Conservation (phyloP, 2,797 vertebrate species). For the Kryptopterus vitreolus region DNA sequence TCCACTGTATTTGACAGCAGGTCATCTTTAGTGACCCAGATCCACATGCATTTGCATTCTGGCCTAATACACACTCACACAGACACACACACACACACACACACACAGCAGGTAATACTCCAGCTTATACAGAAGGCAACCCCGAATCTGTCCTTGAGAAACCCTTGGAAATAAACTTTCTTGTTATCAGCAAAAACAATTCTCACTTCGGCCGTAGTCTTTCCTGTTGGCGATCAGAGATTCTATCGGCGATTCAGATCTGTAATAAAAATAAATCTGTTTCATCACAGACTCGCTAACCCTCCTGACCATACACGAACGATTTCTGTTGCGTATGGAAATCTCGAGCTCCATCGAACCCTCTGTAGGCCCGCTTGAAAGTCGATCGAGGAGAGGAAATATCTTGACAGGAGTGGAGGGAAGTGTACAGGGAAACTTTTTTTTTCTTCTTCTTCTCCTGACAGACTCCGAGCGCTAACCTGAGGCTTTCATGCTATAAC, state of each 20-base stretch:
- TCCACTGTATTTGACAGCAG: constrained; percentile 42
- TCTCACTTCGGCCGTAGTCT: not conserved
- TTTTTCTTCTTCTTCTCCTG: too few species aligned
- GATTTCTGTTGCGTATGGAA: constrained; percentile 12
- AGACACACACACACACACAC: constrained; percentile 9
- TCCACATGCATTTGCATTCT: constrained; percentile 34
- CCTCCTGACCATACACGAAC: constrained; percentile 21
- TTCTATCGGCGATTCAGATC: constrained; percentile 6
- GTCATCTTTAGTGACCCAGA: constrained; percentile 48
- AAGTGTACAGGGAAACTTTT: constrained; percentile 13
- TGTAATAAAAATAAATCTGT: constrained; percentile 20
- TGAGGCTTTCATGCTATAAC: constrained; percentile 24
- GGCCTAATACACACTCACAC: constrained; percentile 9
- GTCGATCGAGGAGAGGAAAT: constrained; percentile 16
- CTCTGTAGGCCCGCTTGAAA: constrained; percentile 6
- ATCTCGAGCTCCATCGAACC: constrained; percentile 4
- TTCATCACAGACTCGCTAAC: constrained; percentile 20
- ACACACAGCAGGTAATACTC: not conserved
- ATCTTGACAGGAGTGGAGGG: constrained; percentile 1
- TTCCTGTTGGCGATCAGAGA: constrained; percentile 5
- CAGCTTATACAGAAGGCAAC: constrained; percentile 3
- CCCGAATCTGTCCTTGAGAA: constrained; percentile 26
- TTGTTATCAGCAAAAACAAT: constrained; percentile 3
- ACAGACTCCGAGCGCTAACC: constrained; percentile 18
- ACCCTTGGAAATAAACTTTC: constrained; percentile 19